Conservation (phyloP, 2,888 invertebrate genomes). For the Cyaniris semiargus region DNA sequence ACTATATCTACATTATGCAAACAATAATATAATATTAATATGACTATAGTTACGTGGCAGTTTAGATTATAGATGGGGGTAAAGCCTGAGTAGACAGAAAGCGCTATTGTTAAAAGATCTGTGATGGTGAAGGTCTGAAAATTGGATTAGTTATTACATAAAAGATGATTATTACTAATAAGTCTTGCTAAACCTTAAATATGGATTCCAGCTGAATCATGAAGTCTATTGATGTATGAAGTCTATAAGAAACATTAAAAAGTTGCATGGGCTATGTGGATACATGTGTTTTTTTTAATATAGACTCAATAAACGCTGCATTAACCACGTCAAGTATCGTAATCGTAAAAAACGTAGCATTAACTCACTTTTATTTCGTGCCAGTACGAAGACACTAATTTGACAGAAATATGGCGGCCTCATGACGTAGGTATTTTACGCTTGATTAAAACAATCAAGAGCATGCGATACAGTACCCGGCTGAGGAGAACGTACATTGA, state of each 20-base stretch:
- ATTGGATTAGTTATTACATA: too few species aligned
- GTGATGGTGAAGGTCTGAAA: too few species aligned
- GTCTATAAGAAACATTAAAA: not conserved
- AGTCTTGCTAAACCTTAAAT: too few species aligned
- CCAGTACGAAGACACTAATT: slow-evolving; percentile 14
- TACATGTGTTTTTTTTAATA: not conserved
- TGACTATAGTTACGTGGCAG: too few species aligned
- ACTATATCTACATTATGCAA: too few species aligned
- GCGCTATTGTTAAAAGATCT: too few species aligned
- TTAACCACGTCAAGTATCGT: not conserved
- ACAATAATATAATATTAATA: too few species aligned
- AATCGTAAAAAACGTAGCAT: not conserved
- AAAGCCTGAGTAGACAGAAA: too few species aligned
- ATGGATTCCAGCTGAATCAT: too few species aligned
- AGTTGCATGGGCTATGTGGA: too few species aligned
- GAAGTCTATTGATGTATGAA: not conserved
- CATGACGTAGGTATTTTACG: slow-evolving; percentile 33
- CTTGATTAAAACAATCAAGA: slow-evolving; percentile 26
- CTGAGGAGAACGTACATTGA: not conserved
- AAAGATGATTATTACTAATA: too few species aligned
- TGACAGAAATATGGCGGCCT: slow-evolving; percentile 18
- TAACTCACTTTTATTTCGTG: slow-evolving; percentile 23
- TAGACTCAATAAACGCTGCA: not conserved
- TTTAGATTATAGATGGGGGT: too few species aligned
- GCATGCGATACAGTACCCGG: slow-evolving; percentile 7